phyloP scores from a whole-genome alignment of 2,113 vertebrate genomes.

The Neolamprologus ventralis region DNA sequence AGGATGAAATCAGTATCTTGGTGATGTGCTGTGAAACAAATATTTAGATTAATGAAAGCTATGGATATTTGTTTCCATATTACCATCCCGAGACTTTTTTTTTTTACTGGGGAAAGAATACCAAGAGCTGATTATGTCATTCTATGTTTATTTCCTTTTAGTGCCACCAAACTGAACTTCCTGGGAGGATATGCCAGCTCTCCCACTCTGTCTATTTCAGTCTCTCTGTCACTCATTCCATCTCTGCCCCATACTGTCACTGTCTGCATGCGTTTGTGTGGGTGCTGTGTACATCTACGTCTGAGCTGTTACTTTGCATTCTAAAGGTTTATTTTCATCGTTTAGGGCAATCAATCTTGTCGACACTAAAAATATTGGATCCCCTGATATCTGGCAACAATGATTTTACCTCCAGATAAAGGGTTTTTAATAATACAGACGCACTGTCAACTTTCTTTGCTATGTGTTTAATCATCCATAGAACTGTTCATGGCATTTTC shows the following conservation, averaged over 20 bases:
- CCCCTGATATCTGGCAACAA: neutral
- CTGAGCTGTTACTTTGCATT: neutral
- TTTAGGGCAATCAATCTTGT: neutral
- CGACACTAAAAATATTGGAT: neutral
- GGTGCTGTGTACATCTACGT: neutral
- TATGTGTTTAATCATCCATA: neutral
- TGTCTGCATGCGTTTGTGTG: neutral
- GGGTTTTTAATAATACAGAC: neutral
- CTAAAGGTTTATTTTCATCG: neutral
- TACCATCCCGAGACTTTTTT: rapidly evolving
- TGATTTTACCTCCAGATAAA: neutral
- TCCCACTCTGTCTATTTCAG: neutral
- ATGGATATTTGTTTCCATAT: neutral
- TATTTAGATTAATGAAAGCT: neutral
- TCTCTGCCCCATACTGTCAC: neutral
- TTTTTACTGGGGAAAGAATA: neutral
- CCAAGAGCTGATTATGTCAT: neutral
- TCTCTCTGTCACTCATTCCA: neutral
- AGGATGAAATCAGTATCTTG: neutral
- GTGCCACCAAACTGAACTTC: constrained; percentile 21
- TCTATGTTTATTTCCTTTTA: constrained; percentile 16
- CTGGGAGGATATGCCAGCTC: constrained; percentile 23
- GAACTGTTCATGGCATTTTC: neutral
- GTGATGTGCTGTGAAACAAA: neutral
- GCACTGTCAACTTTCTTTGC: neutral